phyloP scores from a whole-genome alignment of 2,113 vertebrate genomes.

The Dunckerocampus dactyliophorus region DNA sequence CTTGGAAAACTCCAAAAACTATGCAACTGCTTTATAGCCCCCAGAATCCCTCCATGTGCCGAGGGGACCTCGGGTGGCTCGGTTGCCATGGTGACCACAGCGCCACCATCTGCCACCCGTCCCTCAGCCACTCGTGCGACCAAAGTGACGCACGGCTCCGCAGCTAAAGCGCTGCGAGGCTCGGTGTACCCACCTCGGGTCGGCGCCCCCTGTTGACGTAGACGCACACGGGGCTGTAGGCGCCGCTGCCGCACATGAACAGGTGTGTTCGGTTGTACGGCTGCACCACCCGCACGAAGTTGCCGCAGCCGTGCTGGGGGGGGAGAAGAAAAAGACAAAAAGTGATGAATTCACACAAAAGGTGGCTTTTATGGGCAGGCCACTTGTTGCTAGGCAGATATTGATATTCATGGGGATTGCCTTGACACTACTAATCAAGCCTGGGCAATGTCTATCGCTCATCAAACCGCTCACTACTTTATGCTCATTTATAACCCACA shows the following conservation, averaged over 20 bases:
- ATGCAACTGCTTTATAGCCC: not conserved
- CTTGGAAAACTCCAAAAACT: too few species aligned
- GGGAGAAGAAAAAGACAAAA: conserved; percentile 18
- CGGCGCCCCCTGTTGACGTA: conserved; percentile 91
- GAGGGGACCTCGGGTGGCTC: not conserved
- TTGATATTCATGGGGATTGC: too few species aligned
- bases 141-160: not conserved
- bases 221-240: conserved; percentile 91
- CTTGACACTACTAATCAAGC: too few species aligned
- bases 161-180: too few species aligned
- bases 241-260: conserved; percentile 93
- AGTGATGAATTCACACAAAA: too few species aligned
- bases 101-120: not conserved
- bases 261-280: conserved; percentile 92
- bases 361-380: too few species aligned
- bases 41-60: not conserved
- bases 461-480: too few species aligned
- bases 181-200: conserved; percentile 78
- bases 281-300: conserved; percentile 93
- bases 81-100: not conserved
- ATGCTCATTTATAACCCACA: too few species aligned
- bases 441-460: too few species aligned
- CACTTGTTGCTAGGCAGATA: too few species aligned
- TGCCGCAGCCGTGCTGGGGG: conserved; percentile 90
- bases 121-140: too few species aligned